Evolutionary conservation across 1,140 invertebrate genomes (phyloP).

Genomic region (Stegodyphus dumicola): DNA sequence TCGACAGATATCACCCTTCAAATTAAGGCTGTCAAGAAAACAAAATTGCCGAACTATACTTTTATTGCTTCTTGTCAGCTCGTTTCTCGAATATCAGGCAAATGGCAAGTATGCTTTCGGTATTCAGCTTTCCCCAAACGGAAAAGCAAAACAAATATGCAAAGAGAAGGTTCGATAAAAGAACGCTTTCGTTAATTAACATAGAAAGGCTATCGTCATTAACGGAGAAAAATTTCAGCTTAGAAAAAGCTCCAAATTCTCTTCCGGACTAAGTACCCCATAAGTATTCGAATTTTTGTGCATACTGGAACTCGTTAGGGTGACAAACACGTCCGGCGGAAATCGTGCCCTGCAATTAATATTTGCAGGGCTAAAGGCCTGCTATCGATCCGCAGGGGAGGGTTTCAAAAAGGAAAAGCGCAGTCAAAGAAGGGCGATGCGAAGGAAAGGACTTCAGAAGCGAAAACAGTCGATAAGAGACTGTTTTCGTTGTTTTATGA

Average conservation of each 20-base stretch:
- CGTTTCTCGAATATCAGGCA: too few relatives aligned
- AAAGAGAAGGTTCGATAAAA: conserved; percentile 22
- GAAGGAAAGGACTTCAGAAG: neutral
- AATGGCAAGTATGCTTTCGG: too few relatives aligned
- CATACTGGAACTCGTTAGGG: conserved; percentile 32
- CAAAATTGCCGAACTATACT: too few relatives aligned
- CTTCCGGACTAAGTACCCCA: conserved; percentile 11
- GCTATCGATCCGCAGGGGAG: conserved; percentile 18
- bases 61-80: too few relatives aligned
- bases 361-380: conserved; percentile 18
- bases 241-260: conserved; percentile 15
- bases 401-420: conserved; percentile 16
- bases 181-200: conserved; percentile 52
- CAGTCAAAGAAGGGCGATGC: neutral
- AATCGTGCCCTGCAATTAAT: conserved; percentile 53
- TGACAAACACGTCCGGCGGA: conserved; percentile 44
- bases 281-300: conserved; percentile 25
- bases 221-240: conserved; percentile 35
- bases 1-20: too few relatives aligned
- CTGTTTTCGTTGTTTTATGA: too few relatives aligned
- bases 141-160: too few relatives aligned
- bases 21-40: too few relatives aligned
- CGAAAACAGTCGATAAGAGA: too few relatives aligned
- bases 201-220: conserved; percentile 52
- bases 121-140: too few relatives aligned